Base-by-base conservation (phyloP, 1,140 invertebrate genomes). In the Steinernema khuongi region DNA sequence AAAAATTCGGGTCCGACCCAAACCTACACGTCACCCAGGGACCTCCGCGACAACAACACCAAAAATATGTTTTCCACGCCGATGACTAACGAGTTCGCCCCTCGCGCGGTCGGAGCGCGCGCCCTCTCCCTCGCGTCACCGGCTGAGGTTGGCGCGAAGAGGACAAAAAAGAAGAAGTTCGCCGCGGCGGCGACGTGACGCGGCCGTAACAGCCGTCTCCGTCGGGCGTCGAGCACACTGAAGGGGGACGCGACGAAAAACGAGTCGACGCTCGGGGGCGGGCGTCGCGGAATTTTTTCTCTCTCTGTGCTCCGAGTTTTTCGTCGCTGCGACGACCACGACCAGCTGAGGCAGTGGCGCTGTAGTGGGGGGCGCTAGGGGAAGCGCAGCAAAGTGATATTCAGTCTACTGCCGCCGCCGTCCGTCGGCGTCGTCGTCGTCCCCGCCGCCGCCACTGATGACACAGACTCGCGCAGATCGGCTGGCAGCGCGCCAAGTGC, bases 11-110 rank as follows among this genome's bases (percentile, higher is more conserved):
- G n/a, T n/a, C n/a, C n/a, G n/a, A n/a, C n/a, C n/a, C n/a, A n/a
- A n/a, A n/a, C n/a, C 36, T 7, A n/a, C 7, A 7, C 36, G n/a
- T 7, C 36, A 41, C 7, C 36, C 36, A 41, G 36, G 7, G 7
- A n/a, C 7, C 7, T 41, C 36, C 36, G n/a, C 36, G 36, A 41
- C 36, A 41, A 60, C 11, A 60, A 60, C 50, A 60, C 50, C 50
- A 60, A 60, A 60, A 60, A 60, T 60, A 60, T 60, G 50, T 60
- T 60, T 60, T 60, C 50, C 50, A 60, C 11, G 50, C 50, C 50
- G 50, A 60, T 60, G 50, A 60, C 50, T 60, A 60, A 60, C 50
- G 19, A 60, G 14, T 60, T 60, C 50, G 50, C 50, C 14, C 14
- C 26, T 60, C 26, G 50, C 50, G 50, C 50, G 11, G 50, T 11